A percentile compares a stretch with the other conserved stretches of the same genome.
Conservation (phyloP, 2,113 vertebrate genomes). For the Morphnarchus princeps region DNA sequence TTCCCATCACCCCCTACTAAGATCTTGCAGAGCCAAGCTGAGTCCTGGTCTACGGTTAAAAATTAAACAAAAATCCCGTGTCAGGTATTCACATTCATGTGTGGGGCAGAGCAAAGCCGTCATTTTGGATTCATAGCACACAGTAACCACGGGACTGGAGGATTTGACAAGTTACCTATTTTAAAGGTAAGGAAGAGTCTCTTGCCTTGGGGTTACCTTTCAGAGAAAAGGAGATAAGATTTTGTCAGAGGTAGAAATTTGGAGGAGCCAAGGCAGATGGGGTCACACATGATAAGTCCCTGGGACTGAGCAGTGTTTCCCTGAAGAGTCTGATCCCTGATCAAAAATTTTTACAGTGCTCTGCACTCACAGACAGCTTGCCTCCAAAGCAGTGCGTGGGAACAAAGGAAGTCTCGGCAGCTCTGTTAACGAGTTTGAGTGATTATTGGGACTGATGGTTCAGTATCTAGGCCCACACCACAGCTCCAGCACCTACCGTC, state of each 20-base stretch:
- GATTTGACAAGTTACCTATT: not conserved
- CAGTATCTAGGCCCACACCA: not conserved
- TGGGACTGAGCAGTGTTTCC: not conserved
- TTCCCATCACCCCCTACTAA: not conserved
- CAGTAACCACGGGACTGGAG: not conserved
- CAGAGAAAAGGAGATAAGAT: not conserved
- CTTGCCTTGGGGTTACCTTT: not conserved
- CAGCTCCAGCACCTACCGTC: not conserved
- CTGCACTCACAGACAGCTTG: not conserved
- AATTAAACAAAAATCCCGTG: not conserved
- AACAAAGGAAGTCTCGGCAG: not conserved
- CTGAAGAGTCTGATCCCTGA: not conserved
- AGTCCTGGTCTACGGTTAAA: not conserved
- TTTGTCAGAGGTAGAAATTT: not conserved
- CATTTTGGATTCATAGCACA: not conserved
- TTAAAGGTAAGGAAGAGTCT: constrained; percentile 3
- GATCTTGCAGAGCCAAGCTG: not conserved
- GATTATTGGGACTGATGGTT: not conserved
- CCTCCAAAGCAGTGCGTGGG: rapidly evolving
- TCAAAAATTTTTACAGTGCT: not conserved
- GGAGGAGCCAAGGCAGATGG: not conserved
- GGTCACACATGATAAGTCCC: not conserved
- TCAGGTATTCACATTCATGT: not conserved
- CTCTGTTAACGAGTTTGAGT: not conserved
- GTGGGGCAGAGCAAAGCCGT: not conserved